Base-by-base conservation (phyloP, 2,888 invertebrate genomes). In the Cheilosia variabilis region DNA sequence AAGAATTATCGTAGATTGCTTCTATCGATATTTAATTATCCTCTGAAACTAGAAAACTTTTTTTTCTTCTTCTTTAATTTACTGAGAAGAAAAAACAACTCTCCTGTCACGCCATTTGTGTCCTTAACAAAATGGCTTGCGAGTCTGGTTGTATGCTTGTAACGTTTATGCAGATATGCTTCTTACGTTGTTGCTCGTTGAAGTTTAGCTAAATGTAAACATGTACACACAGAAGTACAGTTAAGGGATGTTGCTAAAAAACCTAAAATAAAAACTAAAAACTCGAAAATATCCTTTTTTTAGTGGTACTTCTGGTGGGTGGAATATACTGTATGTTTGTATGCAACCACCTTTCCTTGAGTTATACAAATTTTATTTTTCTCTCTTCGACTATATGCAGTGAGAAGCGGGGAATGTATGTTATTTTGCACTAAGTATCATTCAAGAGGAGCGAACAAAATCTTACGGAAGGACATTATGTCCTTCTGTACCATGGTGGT, bases 391-490 rank as follows among this genome's bases (percentile, higher is more conserved):
- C 13, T 52, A 15, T 27, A 19, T 47, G 17, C 34, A 37, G 17
- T 66, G 19, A 43, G 43, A 43, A 1, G 4, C 4, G 47, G 5
- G 15, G 22, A 10, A n/a, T 50, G 24, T 57, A 65, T 72, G 58
- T 69, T 60, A n/a, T 66, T 69, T 62, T 71, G 73, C 79, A 75
- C 83, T 84, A 79, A 84, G 79, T 79, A 60, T 60, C 58, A 79
- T 71, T 75, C 52, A 75, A 66, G 75, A 71, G 75, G 24, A 75
- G 73, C 22, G 50, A 69, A 34, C 43, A 77, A 78, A 69, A 75
- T 79, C 75, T 65, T 84, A 75, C 55, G 53, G 65, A 79, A 79
- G 73, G 65, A 84, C 69, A 68, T 84, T 78, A 84, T 84, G 78
- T 84, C 73, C 52, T 69, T 84, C 69, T 69, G 52, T 41, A 45